Percentiles rank a stretch among this genome's conserved stretches.
phyloP scores from a whole-genome alignment of 2,797 vertebrate genomes.

The Malacoraja senta region DNA sequence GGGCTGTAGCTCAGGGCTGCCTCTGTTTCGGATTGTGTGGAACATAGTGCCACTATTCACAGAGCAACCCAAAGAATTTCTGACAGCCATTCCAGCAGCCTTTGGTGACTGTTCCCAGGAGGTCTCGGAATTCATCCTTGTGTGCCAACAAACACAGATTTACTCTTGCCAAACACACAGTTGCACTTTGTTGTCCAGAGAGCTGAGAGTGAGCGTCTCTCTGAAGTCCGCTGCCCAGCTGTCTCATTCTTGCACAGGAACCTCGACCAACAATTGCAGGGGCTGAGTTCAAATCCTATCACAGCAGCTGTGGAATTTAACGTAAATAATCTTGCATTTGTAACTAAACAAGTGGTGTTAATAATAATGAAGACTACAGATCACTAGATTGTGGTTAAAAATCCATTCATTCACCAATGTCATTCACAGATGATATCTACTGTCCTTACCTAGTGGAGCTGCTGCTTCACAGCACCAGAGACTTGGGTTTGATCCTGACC shows the following conservation, averaged over 20 bases:
- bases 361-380: no score
- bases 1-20: background rate
- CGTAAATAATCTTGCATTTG: no score
- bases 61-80: background rate
- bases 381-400: no score
- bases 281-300: no score
- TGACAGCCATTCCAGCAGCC: background rate
- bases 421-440: no score
- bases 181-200: background rate
- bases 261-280: no score
- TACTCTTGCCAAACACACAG: background rate
- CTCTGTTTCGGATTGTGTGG: background rate
- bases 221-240: background rate
- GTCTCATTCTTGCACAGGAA: background rate
- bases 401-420: no score
- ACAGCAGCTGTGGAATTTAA: no score
- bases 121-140: background rate
- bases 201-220: background rate
- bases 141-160: slow-evolving; percentile 6
- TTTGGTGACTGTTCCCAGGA: background rate
- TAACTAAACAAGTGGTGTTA: no score
- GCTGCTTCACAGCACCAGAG: no score
- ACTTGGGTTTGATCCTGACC: no score
- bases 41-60: background rate
- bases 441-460: no score